phyloP scores from a whole-genome alignment of 2,113 vertebrate genomes.

The Chamaea fasciata region DNA sequence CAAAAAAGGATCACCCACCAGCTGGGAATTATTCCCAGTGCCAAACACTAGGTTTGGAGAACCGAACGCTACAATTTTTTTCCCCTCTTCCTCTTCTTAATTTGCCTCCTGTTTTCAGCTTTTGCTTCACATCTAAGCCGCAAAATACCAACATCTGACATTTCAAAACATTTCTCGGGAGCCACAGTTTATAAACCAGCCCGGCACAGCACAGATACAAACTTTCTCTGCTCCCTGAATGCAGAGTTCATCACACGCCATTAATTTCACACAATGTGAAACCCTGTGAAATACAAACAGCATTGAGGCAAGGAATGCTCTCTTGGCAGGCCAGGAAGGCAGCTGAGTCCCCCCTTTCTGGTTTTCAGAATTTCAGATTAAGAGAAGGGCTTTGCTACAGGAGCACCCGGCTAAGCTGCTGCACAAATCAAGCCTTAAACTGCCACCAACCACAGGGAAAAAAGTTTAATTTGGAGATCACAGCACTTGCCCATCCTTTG shows the following conservation, averaged over 20 bases:
- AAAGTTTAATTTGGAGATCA: neutral
- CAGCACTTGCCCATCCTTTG: neutral
- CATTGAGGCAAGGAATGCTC: conserved; percentile 2
- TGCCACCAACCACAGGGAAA: neutral
- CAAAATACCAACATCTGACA: conserved; percentile 7
- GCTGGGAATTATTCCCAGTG: neutral
- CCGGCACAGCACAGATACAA: neutral
- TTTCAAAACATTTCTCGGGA: conserved; percentile 12
- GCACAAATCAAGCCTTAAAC: neutral
- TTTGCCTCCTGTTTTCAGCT: neutral
- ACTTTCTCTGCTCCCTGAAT: conserved; percentile 4
- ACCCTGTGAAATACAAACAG: conserved; percentile 1
- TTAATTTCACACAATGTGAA: conserved; percentile 21
- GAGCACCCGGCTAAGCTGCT: neutral
- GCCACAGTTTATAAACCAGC: neutral
- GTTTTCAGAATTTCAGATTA: neutral
- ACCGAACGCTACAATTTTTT: neutral
- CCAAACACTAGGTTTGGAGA: neutral
- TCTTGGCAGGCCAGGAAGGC: conserved; percentile 8
- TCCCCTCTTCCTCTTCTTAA: neutral
- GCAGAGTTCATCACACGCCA: conserved; percentile 25
- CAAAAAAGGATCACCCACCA: neutral
- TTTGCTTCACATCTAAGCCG: neutral
- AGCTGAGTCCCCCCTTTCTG: neutral
- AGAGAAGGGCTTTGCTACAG: neutral